Evolutionary conservation across 2,113 vertebrate genomes (phyloP), one percentile per base, ranked within the genome.

Genomic region (Ardeotis arabs): DNA sequence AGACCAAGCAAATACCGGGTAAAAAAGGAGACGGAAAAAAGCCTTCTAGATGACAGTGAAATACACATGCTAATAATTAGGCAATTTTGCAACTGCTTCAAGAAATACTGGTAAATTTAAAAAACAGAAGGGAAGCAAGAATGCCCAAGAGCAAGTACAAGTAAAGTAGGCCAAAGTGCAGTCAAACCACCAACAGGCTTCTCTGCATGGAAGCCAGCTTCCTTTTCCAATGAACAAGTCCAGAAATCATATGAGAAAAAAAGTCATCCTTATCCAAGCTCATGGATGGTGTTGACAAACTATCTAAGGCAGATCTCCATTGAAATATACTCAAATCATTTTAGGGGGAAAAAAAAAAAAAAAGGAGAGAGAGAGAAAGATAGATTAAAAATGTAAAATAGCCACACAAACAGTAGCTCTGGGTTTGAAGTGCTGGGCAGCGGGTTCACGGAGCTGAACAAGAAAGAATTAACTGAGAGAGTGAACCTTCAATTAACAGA

Each of bases 31-130:
- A 50, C 18, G 37, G 82, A 33, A 78, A 58, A 33, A 69, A 63
- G 41, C 45, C 49, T 56, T 85, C 64, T n/a, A 15, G 39, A 28
- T 60, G 66, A 37, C 60, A 86, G 41, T 39, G 67, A 91, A 82
- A 73, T 11, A 50, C 78, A 79, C n/a, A 27, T 29, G 55, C 31
- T 62, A 76, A 12, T 45, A 58, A 91, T 66, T 59, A 62, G 0
- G 29, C 25, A 52, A 41, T 80, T 94, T 73, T 90, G 78, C 37
- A 90, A 82, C 62, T 80, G 41, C 37, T 87, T 94, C 50, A 88
- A 83, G 67, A 83, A 90, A 77, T 41, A 44, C 1, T 35, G n/a
- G 39, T 45, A 45, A 75, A 78, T 47, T 62, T 49, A 16, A 78
- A 64, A 64, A 56, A 23, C 44, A 60, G 67, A 74, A 75, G 84